phyloP scores from a whole-genome alignment of 2,888 invertebrate genomes.

The Scotopteryx bipunctaria region DNA sequence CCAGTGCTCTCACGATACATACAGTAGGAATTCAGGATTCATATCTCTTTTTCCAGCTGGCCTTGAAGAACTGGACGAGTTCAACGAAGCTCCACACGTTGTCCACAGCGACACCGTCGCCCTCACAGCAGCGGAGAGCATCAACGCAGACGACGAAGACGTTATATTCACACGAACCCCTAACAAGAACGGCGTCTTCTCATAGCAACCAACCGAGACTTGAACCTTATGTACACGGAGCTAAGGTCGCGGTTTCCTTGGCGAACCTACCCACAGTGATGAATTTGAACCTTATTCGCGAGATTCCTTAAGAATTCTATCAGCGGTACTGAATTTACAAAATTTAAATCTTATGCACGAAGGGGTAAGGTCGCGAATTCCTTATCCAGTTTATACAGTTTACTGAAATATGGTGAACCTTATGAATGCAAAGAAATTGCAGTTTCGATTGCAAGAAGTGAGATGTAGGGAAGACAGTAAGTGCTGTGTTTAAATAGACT shows the following conservation, averaged over 20 bases:
- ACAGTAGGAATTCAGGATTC: too few species aligned
- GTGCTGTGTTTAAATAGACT: too few species aligned
- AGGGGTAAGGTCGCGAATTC: neutral
- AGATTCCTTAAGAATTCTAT: too few species aligned
- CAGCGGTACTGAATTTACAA: too few species aligned
- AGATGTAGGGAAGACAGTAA: too few species aligned
- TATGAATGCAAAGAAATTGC: too few species aligned
- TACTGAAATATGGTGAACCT: too few species aligned
- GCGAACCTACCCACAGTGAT: neutral
- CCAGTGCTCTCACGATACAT: too few species aligned
- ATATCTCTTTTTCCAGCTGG: conserved; percentile 67
- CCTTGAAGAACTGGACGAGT: conserved; percentile 93
- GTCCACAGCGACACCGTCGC: conserved; percentile 81
- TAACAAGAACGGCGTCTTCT: conserved; percentile 67
- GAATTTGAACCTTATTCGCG: neutral
- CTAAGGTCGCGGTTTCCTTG: conserved; percentile 1
- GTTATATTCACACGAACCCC: conserved; percentile 69
- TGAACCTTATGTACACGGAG: conserved; percentile 7
- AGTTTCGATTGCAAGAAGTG: too few species aligned
- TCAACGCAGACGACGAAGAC: conserved; percentile 77
- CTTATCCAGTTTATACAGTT: too few species aligned
- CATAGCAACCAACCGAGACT: conserved; percentile 57
- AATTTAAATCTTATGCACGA: neutral
- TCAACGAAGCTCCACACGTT: conserved; percentile 96
- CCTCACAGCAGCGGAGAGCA: conserved; percentile 63